Evolutionary conservation across 1,140 invertebrate genomes (phyloP).

Genomic region (Cecropterus lyciades): DNA sequence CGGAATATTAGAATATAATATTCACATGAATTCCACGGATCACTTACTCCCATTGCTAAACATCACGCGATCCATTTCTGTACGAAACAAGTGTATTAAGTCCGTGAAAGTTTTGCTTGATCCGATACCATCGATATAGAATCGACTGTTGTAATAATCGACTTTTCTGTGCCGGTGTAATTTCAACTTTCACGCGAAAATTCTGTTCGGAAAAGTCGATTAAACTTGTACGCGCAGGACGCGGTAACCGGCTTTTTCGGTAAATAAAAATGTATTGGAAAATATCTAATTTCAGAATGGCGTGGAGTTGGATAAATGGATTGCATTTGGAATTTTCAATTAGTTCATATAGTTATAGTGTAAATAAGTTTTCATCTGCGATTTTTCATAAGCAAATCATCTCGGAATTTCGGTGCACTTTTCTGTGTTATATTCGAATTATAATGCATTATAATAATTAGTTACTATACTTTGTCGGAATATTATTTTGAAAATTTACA

Average conservation of each 20-base stretch:
- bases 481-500: no score
- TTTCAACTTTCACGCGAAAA: constrained; percentile 38
- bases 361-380: no score
- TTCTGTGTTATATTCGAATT: no score
- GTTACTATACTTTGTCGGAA: no score
- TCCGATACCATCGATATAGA: constrained; percentile 27
- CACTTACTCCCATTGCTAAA: constrained; percentile 9
- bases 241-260: constrained; percentile 16
- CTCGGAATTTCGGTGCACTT: no score
- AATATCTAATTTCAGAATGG: constrained; percentile 1
- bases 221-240: constrained; percentile 28
- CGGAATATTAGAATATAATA: neutral
- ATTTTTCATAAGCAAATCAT: no score
- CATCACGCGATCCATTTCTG: constrained; percentile 29
- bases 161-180: constrained; percentile 33
- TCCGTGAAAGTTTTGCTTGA: constrained; percentile 22
- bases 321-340: neutral
- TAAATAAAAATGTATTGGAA: constrained; percentile 25
- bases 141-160: constrained; percentile 35
- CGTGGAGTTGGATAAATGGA: neutral
- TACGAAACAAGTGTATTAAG: constrained; percentile 35
- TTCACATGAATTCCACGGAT: constrained; percentile 17
- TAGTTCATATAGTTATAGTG: no score
- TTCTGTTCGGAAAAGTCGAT: constrained; percentile 35
- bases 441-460: no score